Conservation (phyloP, 2,797 vertebrate species). For the Nyctalus aviator region DNA sequence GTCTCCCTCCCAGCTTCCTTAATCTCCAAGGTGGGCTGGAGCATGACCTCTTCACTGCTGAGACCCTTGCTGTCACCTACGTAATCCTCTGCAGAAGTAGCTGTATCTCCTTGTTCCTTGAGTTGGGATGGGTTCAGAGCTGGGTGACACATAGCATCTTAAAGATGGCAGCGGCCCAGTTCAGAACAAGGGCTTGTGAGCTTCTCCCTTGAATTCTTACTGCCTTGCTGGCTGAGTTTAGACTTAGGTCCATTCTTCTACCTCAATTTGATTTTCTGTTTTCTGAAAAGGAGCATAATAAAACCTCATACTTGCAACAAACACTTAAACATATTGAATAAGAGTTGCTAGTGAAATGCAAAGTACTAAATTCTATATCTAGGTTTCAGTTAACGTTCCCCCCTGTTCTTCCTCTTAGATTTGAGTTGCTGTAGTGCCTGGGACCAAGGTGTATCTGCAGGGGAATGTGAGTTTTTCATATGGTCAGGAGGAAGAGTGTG, state of each 20-base stretch:
- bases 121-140: background rate
- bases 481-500: background rate
- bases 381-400: background rate
- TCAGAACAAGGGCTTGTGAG: background rate
- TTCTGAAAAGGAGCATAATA: conserved; percentile 42
- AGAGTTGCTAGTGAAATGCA: background rate
- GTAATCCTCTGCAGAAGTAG: background rate
- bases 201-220: background rate
- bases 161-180: background rate
- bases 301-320: background rate
- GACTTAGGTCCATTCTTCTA: background rate
- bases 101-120: background rate
- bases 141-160: background rate
- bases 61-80: background rate
- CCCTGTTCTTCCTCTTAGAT: background rate
- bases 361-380: background rate
- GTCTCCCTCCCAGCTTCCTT: background rate
- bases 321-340: background rate
- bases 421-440: background rate
- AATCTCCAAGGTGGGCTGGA: background rate
- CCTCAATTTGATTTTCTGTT: background rate
- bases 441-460: background rate
- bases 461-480: background rate
- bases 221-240: background rate
- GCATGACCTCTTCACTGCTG: background rate